Base-by-base conservation (phyloP, 2,888 invertebrate species). In the Epinotia nisella region DNA sequence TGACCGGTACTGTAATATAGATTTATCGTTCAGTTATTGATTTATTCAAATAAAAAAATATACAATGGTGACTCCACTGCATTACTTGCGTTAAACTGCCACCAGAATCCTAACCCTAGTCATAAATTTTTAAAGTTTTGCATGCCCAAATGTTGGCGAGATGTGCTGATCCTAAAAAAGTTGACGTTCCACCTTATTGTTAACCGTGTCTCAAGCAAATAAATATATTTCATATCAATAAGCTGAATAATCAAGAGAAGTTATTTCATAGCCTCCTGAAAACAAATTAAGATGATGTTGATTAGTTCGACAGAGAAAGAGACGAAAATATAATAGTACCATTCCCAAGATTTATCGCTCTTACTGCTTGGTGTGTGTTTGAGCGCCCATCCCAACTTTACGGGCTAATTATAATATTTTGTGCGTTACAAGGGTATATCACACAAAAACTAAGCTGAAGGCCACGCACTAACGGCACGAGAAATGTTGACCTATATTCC, bases 401-500 rank as follows among this genome's bases (percentile, higher is more conserved):
- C 24, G 49, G 49, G 24, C 62, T 62, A 62, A 62, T 29, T 62
- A 49, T 62, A 62, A 62, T 29, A 62, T 29, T 62, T 29, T 29
- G 49, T 49, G 49, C 29, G 29, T 65, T 15, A 19, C 53, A 39
- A 53, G 35, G 35, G 11, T 39, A 65, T 45, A 51, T 39, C 55
- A 24, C 53, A 35, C 61, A 21, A 62, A 64, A 67, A 29, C 65
- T 61, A 19, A 39, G 19, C 62, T 62, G 62, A 69, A 64, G 64
- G 69, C 64, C 29, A 53, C 64, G 69, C 73, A 69, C 39, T 64
- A 69, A 56, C 17, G 21, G 45, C 51, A 29, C 61, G 53, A 56
- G 64, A 62, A 62, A 64, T 59, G 68, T n/a, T 68, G 68, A 73
- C 73, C 68, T 73, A 69, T 56, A 73, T 73, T 64, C 41, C 69